A percentile compares a stretch with the other conserved stretches of the same genome.
These are phyloP conservation scores for Trachymyrmex septentrionalis DNA, from an alignment of 1,140 invertebrate genomes.

Conservation along the genomic window DNA sequence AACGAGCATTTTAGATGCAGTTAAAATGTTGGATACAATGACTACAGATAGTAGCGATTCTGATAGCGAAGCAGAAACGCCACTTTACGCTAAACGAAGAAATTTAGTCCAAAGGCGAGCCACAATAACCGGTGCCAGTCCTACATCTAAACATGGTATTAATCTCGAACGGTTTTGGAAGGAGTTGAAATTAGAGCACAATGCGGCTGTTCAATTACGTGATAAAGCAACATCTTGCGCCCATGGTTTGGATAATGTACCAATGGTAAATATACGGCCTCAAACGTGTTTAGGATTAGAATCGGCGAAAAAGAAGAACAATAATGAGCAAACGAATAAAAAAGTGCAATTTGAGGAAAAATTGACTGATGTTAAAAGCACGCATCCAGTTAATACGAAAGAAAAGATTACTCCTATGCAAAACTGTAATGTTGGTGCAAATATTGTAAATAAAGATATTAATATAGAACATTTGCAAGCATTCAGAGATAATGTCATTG, in stretches of 20 bases:
- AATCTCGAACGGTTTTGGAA: conserved; percentile 91
- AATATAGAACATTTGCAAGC: conserved; percentile 35
- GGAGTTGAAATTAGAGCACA: conserved; percentile 88
- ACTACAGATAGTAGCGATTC: conserved; percentile 84
- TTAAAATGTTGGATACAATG: conserved; percentile 81
- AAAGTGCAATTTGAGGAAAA: conserved; percentile 83
- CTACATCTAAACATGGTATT: conserved; percentile 89
- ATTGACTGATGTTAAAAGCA: conserved; percentile 66
- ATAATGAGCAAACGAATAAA: conserved; percentile 73
- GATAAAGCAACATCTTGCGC: conserved; percentile 91
- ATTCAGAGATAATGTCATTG: conserved; percentile 37
- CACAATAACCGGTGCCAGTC: conserved; percentile 95
- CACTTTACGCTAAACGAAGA: conserved; percentile 90
- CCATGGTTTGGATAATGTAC: conserved; percentile 89
- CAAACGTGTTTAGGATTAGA: conserved; percentile 89
- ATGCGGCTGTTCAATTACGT: conserved; percentile 86
- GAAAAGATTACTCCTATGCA: conserved; percentile 36
- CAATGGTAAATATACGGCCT: conserved; percentile 85
- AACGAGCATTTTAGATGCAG: conserved; percentile 80
- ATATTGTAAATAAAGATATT: conserved; percentile 50
- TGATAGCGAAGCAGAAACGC: conserved; percentile 82
- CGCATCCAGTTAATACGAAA: conserved; percentile 58
- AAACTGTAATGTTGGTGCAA: conserved; percentile 11
- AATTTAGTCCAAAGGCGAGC: conserved; percentile 93
- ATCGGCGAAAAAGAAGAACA: conserved; percentile 79